Percentiles rank a stretch among this genome's conserved stretches.
Conservation (phyloP, 2,888 invertebrate genomes). For the Drosophila meridiana region DNA sequence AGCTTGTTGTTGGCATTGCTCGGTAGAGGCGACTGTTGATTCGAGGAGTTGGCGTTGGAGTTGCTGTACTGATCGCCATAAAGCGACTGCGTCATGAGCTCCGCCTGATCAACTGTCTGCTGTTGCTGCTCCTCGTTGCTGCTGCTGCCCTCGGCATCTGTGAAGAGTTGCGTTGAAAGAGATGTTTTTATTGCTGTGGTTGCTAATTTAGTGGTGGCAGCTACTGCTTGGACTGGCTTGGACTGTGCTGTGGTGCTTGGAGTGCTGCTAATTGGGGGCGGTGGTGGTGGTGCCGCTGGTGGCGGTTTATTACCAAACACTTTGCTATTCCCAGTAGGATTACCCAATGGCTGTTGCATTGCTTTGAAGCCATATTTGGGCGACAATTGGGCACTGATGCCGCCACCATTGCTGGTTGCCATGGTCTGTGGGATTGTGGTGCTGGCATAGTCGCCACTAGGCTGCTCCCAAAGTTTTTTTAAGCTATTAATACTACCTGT, state of each 20-base stretch:
- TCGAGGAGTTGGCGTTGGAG: constrained; percentile 11
- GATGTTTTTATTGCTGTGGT: constrained; percentile 76
- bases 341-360: constrained; percentile 63
- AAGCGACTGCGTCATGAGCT: constrained; percentile 75
- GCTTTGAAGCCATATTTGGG: constrained; percentile 87
- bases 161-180: constrained; percentile 84
- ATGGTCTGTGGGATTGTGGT: constrained; percentile 62
- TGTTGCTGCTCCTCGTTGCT: constrained; percentile 29
- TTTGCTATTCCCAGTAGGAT: constrained; percentile 12
- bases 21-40: constrained; percentile 7
- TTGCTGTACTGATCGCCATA: constrained; percentile 61
- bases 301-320: constrained; percentile 80
- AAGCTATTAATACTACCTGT: constrained; percentile 96
- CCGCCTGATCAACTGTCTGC: constrained; percentile 25
- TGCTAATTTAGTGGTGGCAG: constrained; percentile 32
- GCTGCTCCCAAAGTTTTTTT: constrained; percentile 95
- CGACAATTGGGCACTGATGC: constrained; percentile 70
- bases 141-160: constrained; percentile 70
- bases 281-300: constrained; percentile 83
- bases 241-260: constrained; percentile 67
- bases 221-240: constrained; percentile 51
- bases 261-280: constrained; percentile 76
- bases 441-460: constrained; percentile 78
- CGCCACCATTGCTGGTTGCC: constrained; percentile 29
- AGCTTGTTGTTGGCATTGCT: constrained; percentile 51